A percentile compares a stretch with the other conserved stretches of the same genome.
Conservation (phyloP, 2,797 vertebrate genomes). For the Ibycter americanus region DNA sequence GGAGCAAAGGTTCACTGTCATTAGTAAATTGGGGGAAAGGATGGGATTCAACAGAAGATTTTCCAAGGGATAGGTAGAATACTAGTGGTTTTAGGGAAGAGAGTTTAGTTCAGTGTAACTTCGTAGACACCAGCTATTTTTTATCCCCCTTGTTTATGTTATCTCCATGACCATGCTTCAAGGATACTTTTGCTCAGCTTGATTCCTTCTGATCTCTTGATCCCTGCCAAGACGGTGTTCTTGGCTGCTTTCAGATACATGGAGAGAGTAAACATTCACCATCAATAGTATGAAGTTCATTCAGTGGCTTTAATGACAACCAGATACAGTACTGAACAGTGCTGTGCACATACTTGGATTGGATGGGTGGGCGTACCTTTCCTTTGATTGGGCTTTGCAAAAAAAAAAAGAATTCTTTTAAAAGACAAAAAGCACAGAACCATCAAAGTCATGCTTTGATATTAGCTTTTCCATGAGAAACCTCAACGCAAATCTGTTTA, state of each 20-base stretch:
- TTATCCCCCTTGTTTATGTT: neutral
- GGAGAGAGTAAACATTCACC: neutral
- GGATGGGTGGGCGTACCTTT: neutral
- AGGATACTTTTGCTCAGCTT: slow-evolving; percentile 1
- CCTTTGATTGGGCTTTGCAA: neutral
- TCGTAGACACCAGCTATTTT: neutral
- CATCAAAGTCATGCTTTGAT: neutral
- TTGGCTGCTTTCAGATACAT: neutral
- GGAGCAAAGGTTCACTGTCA: neutral
- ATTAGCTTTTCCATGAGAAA: neutral
- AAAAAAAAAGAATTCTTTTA: neutral
- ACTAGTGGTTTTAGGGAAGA: neutral
- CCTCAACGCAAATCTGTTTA: slow-evolving; percentile 6
- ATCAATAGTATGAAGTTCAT: neutral
- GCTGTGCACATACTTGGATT: neutral
- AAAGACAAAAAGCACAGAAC: neutral
- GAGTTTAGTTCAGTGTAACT: neutral
- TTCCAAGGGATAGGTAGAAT: neutral
- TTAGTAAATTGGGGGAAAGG: neutral
- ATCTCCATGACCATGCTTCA: neutral
- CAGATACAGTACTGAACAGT: neutral
- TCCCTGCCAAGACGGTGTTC: slow-evolving; percentile 2
- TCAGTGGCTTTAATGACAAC: neutral
- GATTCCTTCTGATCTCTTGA: neutral
- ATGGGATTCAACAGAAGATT: neutral